Conservation (phyloP, 2,888 invertebrate species). For the Perizoma flavofasciatum region DNA sequence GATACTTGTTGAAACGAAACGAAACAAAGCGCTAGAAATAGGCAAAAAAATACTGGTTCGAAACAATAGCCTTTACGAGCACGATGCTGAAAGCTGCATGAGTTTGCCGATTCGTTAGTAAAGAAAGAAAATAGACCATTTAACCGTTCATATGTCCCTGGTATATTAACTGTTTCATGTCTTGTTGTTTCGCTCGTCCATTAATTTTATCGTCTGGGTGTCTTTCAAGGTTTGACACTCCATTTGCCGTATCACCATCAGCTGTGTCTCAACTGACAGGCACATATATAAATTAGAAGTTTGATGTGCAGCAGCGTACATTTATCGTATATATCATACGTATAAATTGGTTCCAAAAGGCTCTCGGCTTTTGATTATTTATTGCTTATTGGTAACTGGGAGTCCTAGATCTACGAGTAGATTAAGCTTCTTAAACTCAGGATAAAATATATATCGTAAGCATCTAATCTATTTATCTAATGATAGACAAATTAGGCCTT, state of each 20-base stretch:
- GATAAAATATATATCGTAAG: no score
- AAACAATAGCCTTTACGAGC: slow-evolving; percentile 63
- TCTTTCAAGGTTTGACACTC: slow-evolving; percentile 38
- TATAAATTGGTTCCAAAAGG: no score
- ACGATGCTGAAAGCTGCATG: slow-evolving; percentile 60
- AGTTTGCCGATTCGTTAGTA: slow-evolving; percentile 63
- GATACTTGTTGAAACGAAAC: slow-evolving; percentile 55
- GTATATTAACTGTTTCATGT: slow-evolving; percentile 41
- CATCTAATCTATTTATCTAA: no score
- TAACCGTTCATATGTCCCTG: slow-evolving; percentile 47
- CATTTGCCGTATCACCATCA: slow-evolving; percentile 33
- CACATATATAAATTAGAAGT: slow-evolving; percentile 30
- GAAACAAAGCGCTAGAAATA: slow-evolving; percentile 45
- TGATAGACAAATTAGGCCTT: no score
- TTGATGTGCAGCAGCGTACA: slow-evolving; percentile 22
- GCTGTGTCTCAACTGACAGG: slow-evolving; percentile 30
- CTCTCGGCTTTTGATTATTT: no score
- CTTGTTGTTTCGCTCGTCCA: slow-evolving; percentile 44
- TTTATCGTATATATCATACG: no score
- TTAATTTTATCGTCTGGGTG: slow-evolving; percentile 39
- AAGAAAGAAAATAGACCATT: slow-evolving; percentile 56
- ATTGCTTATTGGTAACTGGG: no score
- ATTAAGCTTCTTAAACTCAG: no score
- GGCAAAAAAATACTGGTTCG: slow-evolving; percentile 50
- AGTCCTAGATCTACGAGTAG: no score